Evolutionary conservation across 2,113 vertebrate genomes (phyloP).

Genomic region (Takifugu flavidus): DNA sequence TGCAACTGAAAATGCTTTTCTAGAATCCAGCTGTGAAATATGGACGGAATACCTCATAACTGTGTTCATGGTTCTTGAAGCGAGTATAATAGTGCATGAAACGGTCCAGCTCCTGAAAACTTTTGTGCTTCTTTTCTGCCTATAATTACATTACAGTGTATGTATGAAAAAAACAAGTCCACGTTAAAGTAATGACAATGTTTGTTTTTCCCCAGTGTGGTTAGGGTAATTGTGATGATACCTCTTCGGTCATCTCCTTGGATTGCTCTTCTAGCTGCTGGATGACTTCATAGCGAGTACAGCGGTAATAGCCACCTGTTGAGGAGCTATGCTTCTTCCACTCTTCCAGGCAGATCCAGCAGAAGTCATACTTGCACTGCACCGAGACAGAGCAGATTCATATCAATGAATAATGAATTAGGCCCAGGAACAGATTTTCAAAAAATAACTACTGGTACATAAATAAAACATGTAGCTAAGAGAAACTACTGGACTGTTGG

Average conservation of each 20-base stretch:
- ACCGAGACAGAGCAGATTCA: background rate
- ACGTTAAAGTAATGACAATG: too few relatives aligned
- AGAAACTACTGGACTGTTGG: too few relatives aligned
- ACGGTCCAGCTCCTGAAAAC: conserved; percentile 97
- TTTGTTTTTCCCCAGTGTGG: background rate
- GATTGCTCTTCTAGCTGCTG: conserved; percentile 97
- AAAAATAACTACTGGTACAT: too few relatives aligned
- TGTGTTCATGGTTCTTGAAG: conserved; percentile 99
- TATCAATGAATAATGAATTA: background rate
- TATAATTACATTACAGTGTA: conserved; percentile 48
- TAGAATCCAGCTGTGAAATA: background rate
- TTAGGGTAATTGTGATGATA: conserved; percentile 51
- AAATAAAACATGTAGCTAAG: too few relatives aligned
- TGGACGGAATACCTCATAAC: conserved; percentile 83
- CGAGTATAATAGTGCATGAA: conserved; percentile 99
- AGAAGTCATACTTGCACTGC: conserved; percentile 98
- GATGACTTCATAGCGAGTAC: conserved; percentile 97
- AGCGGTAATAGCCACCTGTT: conserved; percentile 97
- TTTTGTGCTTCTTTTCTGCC: conserved; percentile 98
- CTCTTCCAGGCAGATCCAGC: conserved; percentile 90
- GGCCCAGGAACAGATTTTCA: too few relatives aligned
- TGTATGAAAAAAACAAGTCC: too few relatives aligned
- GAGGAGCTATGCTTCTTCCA: conserved; percentile 93
- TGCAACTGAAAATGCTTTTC: background rate
- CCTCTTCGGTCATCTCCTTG: conserved; percentile 98